Conservation (phyloP, 2,888 invertebrate species). For the Spicauda simplicius region DNA sequence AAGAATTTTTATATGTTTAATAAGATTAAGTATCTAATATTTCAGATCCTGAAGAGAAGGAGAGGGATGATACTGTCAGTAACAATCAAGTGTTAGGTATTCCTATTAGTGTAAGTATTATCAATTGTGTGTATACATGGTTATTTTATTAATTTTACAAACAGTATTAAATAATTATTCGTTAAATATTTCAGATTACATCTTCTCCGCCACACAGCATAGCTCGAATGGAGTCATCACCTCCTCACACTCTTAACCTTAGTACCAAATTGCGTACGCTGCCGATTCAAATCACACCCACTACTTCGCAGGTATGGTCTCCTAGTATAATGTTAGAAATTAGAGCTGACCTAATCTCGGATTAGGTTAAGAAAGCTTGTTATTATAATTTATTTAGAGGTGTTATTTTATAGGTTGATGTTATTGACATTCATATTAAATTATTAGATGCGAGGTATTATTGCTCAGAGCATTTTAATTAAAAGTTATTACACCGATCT, state of each 20-base stretch:
- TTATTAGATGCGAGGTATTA: no score
- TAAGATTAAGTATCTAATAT: slow-evolving; percentile 43
- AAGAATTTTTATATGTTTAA: no score
- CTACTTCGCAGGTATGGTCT: slow-evolving; percentile 77
- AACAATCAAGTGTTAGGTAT: slow-evolving; percentile 77
- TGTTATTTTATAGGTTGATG: no score
- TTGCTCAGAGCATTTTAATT: no score
- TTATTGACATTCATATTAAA: no score
- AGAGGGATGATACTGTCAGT: slow-evolving; percentile 64
- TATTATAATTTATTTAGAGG: no score
- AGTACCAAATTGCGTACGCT: slow-evolving; percentile 76
- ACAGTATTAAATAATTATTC: neutral
- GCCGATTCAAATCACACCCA: slow-evolving; percentile 76
- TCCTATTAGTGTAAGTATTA: slow-evolving; percentile 74
- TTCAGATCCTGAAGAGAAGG: slow-evolving; percentile 71
- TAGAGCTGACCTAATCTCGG: slow-evolving; percentile 58
- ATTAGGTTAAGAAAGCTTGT: slow-evolving; percentile 40
- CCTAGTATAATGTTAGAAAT: slow-evolving; percentile 74
- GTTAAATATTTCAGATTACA: slow-evolving; percentile 59
- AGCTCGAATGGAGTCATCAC: slow-evolving; percentile 59
- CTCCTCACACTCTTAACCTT: slow-evolving; percentile 71
- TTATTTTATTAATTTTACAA: neutral
- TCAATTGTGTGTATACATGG: neutral
- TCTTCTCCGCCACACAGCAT: slow-evolving; percentile 65
- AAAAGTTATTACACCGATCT: no score